Base-by-base conservation (phyloP, 2,888 invertebrate genomes). In the Hirtodrosophila duncani region DNA sequence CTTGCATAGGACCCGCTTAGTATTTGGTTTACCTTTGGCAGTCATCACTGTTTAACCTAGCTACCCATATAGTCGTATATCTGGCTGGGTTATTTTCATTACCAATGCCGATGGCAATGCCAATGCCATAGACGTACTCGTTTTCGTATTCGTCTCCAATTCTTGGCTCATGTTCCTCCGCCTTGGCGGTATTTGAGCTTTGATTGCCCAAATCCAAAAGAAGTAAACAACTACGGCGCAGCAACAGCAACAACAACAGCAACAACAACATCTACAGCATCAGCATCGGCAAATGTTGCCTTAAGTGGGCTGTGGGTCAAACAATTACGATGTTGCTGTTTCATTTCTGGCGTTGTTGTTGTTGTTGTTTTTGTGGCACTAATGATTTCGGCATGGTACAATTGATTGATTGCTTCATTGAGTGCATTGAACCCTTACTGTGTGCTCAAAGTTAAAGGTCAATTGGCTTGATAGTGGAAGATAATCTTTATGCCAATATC, bases 221-320 rank as follows among this genome's bases (percentile, higher is more conserved):
- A 37, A 60, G 46, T 36, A 33, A 49, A 30, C 42, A 20, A 31
- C 42, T 33, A 29, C 42, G 16, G 20, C 38, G 29, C 43, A 42
- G 37, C 55, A 34, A 51, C 49, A 36, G 24, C 45, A 39, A 33
- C 27, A 42, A 17, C 34, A 16, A 2, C 57, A 39, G 26, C 44
- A 34, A 29, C 30, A 38, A 4, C 24, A 29, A 18, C 39, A 39
- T 7, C 9, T 17, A 9, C 3, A 37, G 17, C 43, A 36, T 14
- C 45, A 48, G 10, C 17, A 20, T 30, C 24, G 31, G 44, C 55
- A 45, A 52, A 51, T 49, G 48, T 63, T 49, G 52, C 67, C 71
- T 71, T 74, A 79, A 79, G 75, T 79, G 75, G 79, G 68, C 74
- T 74, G 68, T 74, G 77, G 74, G 77, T 74, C 77, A 79, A 68